Evolutionary conservation across 1,140 invertebrate genomes (phyloP), one percentile per base, ranked within the genome.

Genomic region (Bombus pyrosoma): DNA sequence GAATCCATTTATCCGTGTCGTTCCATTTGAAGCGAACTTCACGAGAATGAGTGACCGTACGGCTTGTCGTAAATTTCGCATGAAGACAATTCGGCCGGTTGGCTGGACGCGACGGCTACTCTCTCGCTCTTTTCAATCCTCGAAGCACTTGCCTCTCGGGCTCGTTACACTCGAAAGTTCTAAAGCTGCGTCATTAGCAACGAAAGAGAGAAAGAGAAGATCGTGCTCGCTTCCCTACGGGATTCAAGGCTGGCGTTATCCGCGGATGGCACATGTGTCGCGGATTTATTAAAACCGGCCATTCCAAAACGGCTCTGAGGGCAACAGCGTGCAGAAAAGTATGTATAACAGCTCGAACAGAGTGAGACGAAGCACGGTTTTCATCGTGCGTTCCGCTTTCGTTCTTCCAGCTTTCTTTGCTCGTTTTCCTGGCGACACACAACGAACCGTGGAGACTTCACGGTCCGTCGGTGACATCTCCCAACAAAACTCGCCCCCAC

Each of bases 171-270:
- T 22, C 37, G 83, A 79, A 76, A 72, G 66, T 84, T 84, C 66
- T 72, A 79, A 84, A 79, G 66, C 66, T 37, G 76, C 47, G 6
- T 84, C 75, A 84, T 84, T 84, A 84, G 39, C 28, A 47, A 32
- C 12, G 64, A 78, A 47, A 83, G 62, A 32, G 62, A 64, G n/a
- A 64, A 8, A 64, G 32, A 32, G 32, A 15, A 18, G 15, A 18
- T 1, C 18, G 47, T n/a, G 39, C n/a, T 37, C 28, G 57, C n/a
- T 32, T 39, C 37, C 34, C 83, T 32, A 10, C 68, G 22, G 34
- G 82, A 84, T 84, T 84, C 82, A 84, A 79, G 64, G 82, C 82
- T 84, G 66, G 34, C 28, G 62, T 83, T 83, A 68, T 76, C 73
- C 73, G 5, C 43, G 64, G 34, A 25, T n/a, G 32, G 34, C 69